Conservation (phyloP, 2,113 vertebrate species). For the Brachyhypopomus gauderio region DNA sequence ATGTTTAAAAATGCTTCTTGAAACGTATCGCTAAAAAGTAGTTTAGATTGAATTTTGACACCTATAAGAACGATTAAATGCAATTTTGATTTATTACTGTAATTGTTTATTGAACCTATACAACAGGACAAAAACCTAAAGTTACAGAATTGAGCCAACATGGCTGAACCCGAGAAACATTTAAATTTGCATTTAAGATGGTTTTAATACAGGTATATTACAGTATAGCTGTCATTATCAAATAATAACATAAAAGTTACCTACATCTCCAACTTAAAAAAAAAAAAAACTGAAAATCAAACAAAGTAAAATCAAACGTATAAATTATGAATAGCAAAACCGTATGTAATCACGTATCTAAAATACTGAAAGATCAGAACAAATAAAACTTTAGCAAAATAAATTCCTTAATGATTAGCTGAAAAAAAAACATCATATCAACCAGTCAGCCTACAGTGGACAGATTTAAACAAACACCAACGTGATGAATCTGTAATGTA, state of each 20-base stretch:
- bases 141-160: background rate
- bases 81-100: constrained; percentile 15
- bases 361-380: background rate
- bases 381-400: background rate
- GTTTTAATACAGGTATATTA: constrained; percentile 64
- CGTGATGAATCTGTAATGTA: background rate
- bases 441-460: background rate
- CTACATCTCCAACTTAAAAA: constrained; percentile 37
- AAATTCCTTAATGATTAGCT: background rate
- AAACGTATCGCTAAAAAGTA: no score
- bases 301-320: constrained; percentile 60
- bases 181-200: constrained; percentile 33
- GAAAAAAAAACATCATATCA: background rate
- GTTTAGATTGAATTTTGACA: no score
- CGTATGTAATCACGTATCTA: background rate
- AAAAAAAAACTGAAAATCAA: constrained; percentile 64
- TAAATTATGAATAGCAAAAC: background rate
- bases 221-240: constrained; percentile 49
- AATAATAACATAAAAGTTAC: constrained; percentile 44
- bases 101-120: constrained; percentile 61
- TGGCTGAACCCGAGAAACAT: background rate
- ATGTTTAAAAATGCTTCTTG: no score
- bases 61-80: background rate
- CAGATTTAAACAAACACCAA: background rate
- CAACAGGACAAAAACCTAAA: background rate